Evolutionary conservation across 2,888 invertebrate genomes (phyloP).

Genomic region (Spisula subtruncata): DNA sequence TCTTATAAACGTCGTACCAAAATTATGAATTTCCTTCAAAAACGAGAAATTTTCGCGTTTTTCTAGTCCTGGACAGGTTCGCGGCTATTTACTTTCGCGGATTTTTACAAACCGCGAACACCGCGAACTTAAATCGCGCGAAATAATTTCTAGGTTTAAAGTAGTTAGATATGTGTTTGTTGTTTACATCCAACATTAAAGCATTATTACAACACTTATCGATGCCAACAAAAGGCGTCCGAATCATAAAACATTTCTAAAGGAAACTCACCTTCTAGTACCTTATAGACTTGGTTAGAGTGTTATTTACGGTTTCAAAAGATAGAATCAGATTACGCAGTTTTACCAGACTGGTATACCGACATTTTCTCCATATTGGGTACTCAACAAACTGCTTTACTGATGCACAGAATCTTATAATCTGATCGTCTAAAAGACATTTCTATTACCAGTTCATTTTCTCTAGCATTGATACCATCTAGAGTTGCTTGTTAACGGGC

Average conservation of each 20-base stretch:
- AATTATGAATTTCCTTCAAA: too few species aligned
- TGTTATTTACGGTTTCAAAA: neutral
- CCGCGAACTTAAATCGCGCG: too few species aligned
- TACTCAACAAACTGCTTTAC: neutral
- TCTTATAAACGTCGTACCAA: too few species aligned
- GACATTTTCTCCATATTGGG: conserved; percentile 25
- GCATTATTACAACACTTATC: conserved; percentile 7
- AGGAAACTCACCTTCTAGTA: neutral
- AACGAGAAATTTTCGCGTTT: too few species aligned
- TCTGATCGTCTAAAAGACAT: conserved; percentile 46
- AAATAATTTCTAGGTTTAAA: too few species aligned
- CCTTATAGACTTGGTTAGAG: neutral
- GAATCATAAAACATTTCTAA: neutral
- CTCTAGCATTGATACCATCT: conserved; percentile 42
- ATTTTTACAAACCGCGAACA: too few species aligned
- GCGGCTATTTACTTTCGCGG: too few species aligned
- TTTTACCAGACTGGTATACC: neutral
- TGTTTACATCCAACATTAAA: too few species aligned
- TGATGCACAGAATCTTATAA: conserved; percentile 24
- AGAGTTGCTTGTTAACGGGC: conserved; percentile 18
- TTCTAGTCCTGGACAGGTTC: too few species aligned
- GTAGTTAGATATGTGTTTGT: too few species aligned
- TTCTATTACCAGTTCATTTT: conserved; percentile 52
- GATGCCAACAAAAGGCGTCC: neutral
- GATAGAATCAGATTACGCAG: conserved; percentile 17